Percentiles rank a stretch among this genome's conserved stretches.
These are phyloP conservation scores for Bombyx huttoni DNA, from an alignment of 2,888 invertebrate genomes.

Conservation along the genomic window DNA sequence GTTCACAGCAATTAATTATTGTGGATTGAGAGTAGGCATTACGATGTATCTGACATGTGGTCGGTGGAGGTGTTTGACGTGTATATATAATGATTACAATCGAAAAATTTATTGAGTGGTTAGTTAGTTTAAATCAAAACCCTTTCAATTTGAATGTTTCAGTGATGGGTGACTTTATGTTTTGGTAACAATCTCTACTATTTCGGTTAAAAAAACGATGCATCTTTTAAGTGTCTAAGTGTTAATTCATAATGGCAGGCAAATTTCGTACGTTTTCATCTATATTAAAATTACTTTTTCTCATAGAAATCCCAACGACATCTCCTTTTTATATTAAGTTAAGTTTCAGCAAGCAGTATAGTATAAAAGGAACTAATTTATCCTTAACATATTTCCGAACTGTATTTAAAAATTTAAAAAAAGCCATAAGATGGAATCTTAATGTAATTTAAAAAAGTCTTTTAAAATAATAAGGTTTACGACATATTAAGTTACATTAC, in stretches of 20 bases:
- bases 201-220: too few species aligned
- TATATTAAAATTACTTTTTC: background rate
- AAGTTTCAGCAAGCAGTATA: background rate
- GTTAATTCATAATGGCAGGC: too few species aligned
- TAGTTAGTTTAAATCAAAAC: too few species aligned
- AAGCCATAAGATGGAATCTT: constrained; percentile 33
- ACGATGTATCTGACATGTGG: background rate
- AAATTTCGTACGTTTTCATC: background rate
- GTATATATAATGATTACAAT: too few species aligned
- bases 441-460: constrained; percentile 21
- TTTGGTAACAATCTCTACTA: too few species aligned
- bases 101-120: too few species aligned
- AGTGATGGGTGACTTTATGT: too few species aligned
- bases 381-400: constrained; percentile 4
- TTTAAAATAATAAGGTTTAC: constrained; percentile 4
- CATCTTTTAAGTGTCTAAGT: too few species aligned
- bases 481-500: constrained; percentile 5
- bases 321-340: background rate
- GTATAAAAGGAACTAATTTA: constrained; percentile 1
- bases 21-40: background rate
- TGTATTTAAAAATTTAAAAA: constrained; percentile 10
- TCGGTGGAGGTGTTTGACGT: too few species aligned
- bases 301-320: background rate
- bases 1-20: background rate
- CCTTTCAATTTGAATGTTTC: too few species aligned